Base-by-base conservation (phyloP, 1,140 invertebrate genomes). In the Drosophila mojavensis region DNA sequence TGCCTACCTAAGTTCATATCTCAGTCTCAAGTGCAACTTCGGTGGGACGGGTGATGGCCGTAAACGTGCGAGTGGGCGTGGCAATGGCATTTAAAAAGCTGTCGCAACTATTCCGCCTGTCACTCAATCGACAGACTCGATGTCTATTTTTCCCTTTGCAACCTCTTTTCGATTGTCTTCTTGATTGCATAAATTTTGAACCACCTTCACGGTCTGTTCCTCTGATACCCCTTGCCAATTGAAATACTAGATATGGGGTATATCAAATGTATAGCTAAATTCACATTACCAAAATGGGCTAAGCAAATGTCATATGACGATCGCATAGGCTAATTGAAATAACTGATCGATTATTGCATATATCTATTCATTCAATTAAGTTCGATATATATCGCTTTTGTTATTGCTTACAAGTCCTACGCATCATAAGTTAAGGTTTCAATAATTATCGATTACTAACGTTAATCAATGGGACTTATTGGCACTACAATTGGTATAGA, bases 51-150 rank as follows among this genome's bases (percentile, higher is more conserved):
- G 47, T 5, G 9, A 9, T 3, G 24, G 20, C 26, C 15, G 1
- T 30, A n/a, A 33, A 9, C 33, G 33, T 33, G 33, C 33, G 33
- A 33, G 33, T 33, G 30, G 53, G 53, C n/a, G 53, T 55, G 53
- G 9, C 53, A 15, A 11, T 51, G 17, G n/a, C 20, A 48, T 76
- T 55, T 77, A 74, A 79, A 39, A 68, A 63, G 48, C 74, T 77
- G 77, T 73, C 58, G 28, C 43, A 60, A 60, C 43, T 33, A 43
- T 48, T 60, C 43, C 58, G 58, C 26, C 58, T 47, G 43, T 47
- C 67, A 64, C 58, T 61, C 70, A 73, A 68, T 73, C 30, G 55
- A 45, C 43, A 28, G 65, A 64, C 48, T 26, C 54, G 65, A 74
- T 56, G 59, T 62, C 65, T 69, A 65, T 62, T 56, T 36, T 53